These are phyloP conservation scores for Pseudomyrmex flavicornis DNA, from an alignment of 1,140 invertebrate genomes.

Conservation along the genomic window DNA sequence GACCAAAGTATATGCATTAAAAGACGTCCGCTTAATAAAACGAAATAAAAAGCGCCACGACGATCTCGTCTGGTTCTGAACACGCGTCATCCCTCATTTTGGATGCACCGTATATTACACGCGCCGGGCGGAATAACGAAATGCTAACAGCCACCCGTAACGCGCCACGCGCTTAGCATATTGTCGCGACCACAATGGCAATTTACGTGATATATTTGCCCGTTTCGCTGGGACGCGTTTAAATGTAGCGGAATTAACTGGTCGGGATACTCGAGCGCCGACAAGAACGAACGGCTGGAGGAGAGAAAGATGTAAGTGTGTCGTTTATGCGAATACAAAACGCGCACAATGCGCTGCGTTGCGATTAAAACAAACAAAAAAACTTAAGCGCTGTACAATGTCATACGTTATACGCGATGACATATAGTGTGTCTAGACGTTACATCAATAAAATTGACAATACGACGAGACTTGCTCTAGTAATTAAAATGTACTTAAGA, in stretches of 20 bases:
- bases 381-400: neutral
- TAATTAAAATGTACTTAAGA: neutral
- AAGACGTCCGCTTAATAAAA: slow-evolving; percentile 10
- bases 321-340: neutral
- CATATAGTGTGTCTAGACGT: too few relatives aligned
- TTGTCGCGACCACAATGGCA: slow-evolving; percentile 84
- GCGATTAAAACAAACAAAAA: slow-evolving; percentile 7
- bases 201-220: slow-evolving; percentile 84
- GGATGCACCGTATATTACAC: slow-evolving; percentile 2
- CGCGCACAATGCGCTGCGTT: neutral
- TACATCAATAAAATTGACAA: neutral
- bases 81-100: slow-evolving; percentile 35
- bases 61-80: slow-evolving; percentile 7
- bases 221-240: slow-evolving; percentile 75
- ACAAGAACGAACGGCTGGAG: slow-evolving; percentile 47
- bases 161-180: slow-evolving; percentile 77
- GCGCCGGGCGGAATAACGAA: slow-evolving; percentile 75
- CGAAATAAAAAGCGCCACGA: slow-evolving; percentile 19
- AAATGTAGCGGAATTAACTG: slow-evolving; percentile 84
- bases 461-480: neutral
- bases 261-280: slow-evolving; percentile 57
- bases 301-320: slow-evolving; percentile 32
- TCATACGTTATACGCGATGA: neutral
- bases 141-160: slow-evolving; percentile 78
- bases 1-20: neutral